Evolutionary conservation across 2,113 vertebrate species (phyloP), one percentile per base, ranked within the genome.

Genomic region (Apistogramma diplotaenia): DNA sequence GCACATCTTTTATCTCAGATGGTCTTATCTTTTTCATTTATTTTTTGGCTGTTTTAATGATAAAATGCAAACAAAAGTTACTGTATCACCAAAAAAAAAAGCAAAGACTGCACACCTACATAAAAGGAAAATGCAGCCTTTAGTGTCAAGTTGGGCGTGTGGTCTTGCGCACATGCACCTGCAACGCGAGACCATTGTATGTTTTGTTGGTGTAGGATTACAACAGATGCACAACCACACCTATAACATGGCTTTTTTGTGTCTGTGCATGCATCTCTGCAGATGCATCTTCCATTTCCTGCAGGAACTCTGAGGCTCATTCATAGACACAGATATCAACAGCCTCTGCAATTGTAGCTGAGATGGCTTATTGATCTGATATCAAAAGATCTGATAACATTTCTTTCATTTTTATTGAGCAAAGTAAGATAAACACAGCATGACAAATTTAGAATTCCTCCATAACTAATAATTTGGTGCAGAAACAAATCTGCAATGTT

Each of bases 261-360:
- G 10, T 57, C 23, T 25, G 72, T 74, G 82, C 27, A 10, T 71
- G 78, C 81, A 78, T 60, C 65, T 76, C 78, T 91, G 86, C 92
- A 92, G 67, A 83, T 61, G 85, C 81, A 84, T 13, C 37, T 77
- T 86, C 79, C 49, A 86, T 79, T 90, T 91, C 89, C 88, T 90
- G 89, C 85, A 84, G 81, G 29, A 87, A 76, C 81, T 70, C 18
- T 16, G 12, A 81, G 18, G n/a, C 73, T 18, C 33, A 53, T 21
- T 55, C 46, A 25, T 76, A 27, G 7, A 79, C 51, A 59, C 35
- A 78, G 60, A 60, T 9, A 75, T 29, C 35, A 79, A 80, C 73
- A 81, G 80, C 75, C 76, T 88, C 37, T 57, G 74, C 37, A 59
- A 40, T 55, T 40, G 59, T 16, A 37, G 13, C 40, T 0, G 2